These are phyloP conservation scores for Drosophila pruinosa DNA, from an alignment of 1,140 invertebrate genomes.

Conservation along the genomic window DNA sequence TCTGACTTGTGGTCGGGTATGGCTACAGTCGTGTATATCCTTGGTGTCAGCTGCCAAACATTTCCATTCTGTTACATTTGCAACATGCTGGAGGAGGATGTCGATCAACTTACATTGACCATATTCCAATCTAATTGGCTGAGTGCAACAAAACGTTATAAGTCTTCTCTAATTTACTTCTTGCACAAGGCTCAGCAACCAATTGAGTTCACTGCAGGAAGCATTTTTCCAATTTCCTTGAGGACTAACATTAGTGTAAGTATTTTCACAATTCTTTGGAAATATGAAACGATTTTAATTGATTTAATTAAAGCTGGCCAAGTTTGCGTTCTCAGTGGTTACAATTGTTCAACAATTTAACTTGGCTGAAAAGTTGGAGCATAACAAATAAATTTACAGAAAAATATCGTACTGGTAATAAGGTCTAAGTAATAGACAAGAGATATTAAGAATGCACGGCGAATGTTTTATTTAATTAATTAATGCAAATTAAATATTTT, in stretches of 20 bases:
- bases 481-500: too few species aligned
- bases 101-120: not conserved
- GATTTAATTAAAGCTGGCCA: not conserved
- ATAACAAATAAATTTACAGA: too few species aligned
- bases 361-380: slow-evolving; percentile 26
- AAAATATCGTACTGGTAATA: too few species aligned
- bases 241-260: not conserved
- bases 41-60: not conserved
- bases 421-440: too few species aligned
- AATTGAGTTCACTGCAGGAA: not conserved
- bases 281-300: not conserved
- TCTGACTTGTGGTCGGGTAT: not conserved
- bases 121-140: not conserved
- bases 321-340: slow-evolving; percentile 45
- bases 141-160: not conserved
- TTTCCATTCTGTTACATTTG: not conserved
- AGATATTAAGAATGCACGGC: too few species aligned
- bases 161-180: not conserved
- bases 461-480: too few species aligned
- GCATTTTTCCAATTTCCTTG: not conserved
- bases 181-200: not conserved
- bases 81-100: not conserved
- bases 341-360: slow-evolving; percentile 52
- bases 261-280: not conserved
- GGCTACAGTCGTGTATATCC: not conserved